These are phyloP conservation scores for Pholis gunnellus DNA, from an alignment of 2,113 vertebrate genomes.

Conservation along the genomic window DNA sequence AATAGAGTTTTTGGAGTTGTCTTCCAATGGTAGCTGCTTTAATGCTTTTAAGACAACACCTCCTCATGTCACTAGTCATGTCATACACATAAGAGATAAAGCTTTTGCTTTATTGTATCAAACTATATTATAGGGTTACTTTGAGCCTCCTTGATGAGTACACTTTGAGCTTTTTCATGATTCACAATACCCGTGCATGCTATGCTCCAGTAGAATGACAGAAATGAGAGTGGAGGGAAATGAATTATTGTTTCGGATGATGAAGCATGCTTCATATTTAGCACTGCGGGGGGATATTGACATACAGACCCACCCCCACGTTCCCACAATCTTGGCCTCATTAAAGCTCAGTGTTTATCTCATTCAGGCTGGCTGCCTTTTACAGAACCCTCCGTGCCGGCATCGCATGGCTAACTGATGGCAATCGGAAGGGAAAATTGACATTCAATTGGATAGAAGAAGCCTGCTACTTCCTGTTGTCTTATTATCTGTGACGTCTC, in stretches of 20 bases:
- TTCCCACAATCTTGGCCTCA: conserved; percentile 60
- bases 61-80: not conserved
- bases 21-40: not conserved
- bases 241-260: conserved; percentile 50
- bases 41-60: not conserved
- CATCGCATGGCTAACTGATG: conserved; percentile 76
- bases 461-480: conserved; percentile 76
- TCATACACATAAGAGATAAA: conserved; percentile 14
- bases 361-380: conserved; percentile 71
- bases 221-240: conserved; percentile 32
- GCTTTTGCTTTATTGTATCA: not conserved
- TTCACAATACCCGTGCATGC: not conserved
- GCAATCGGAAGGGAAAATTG: conserved; percentile 78
- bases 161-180: not conserved
- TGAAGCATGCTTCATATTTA: conserved; percentile 60
- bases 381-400: conserved; percentile 66
- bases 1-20: not conserved
- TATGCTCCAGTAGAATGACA: conserved; percentile 1
- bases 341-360: conserved; percentile 75
- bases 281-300: conserved; percentile 42
- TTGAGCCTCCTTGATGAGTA: not conserved
- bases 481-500: conserved; percentile 64
- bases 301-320: conserved; percentile 47
- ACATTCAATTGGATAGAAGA: conserved; percentile 81
- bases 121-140: not conserved